phyloP scores from a whole-genome alignment of 92 coral and sea anemone species.

The Umimayanthus kanabou region DNA sequence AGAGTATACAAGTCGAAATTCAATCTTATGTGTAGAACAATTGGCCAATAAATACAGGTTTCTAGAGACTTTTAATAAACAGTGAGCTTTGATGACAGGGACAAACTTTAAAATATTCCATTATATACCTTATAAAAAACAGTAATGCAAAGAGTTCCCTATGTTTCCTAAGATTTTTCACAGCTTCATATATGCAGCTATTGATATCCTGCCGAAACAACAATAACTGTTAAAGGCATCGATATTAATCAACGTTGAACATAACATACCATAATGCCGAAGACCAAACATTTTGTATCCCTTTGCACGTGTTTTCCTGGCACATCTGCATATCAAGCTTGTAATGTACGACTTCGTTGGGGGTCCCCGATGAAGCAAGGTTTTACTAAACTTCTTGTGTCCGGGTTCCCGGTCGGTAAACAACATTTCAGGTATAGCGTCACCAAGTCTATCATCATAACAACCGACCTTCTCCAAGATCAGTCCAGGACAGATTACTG shows the following conservation, averaged over 20 bases:
- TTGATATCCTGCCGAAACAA: neutral
- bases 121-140: no score
- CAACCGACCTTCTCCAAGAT: neutral
- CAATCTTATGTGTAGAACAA: no score
- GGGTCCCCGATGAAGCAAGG: neutral
- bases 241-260: neutral
- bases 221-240: neutral
- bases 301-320: neutral
- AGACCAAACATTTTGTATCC: conserved; percentile 2
- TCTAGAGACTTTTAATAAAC: no score
- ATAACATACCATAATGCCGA: conserved; percentile 1
- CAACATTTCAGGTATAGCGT: neutral
- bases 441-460: neutral
- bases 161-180: neutral
- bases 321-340: conserved; percentile 8
- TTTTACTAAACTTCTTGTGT: neutral
- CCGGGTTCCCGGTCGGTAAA: conserved; percentile 2
- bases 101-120: no score
- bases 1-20: no score
- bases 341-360: neutral
- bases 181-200: neutral
- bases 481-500: conserved; percentile 5
- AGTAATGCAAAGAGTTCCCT: no score
- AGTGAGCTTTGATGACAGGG: no score
- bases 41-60: no score